Conservation (phyloP, 92 coral and sea anemone genomes). For the Diadumene lineata region DNA sequence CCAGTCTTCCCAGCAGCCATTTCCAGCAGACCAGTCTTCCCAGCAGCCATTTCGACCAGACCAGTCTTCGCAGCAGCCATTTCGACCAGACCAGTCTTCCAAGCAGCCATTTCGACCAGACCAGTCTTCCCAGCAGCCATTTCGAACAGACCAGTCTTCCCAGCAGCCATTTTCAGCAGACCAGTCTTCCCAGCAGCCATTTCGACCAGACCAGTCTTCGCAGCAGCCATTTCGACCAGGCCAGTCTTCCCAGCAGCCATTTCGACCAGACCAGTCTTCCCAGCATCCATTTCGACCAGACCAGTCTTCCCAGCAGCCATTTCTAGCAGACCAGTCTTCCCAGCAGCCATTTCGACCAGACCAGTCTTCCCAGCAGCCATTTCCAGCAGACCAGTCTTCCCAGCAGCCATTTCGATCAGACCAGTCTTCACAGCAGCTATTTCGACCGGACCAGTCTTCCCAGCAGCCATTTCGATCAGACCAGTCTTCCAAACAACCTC, state of each 20-base stretch:
- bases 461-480: too few relatives aligned
- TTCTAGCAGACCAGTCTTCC: conserved; percentile 31
- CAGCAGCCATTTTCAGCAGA: conserved; percentile 24
- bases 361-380: too few relatives aligned
- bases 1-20: conserved; percentile 12
- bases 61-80: conserved; percentile 6
- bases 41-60: conserved; percentile 22
- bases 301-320: conserved; percentile 30
- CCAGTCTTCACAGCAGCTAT: conserved; percentile 6
- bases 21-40: conserved; percentile 8
- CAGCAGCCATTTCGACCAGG: conserved; percentile 1
- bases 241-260: conserved; percentile 16
- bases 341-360: too few relatives aligned
- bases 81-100: conserved; percentile 6
- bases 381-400: too few relatives aligned
- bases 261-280: conserved; percentile 4
- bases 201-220: conserved; percentile 19
- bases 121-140: not conserved
- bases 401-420: conserved; percentile 25
- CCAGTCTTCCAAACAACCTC: too few relatives aligned
- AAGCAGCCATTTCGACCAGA: not conserved
- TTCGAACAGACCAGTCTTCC: not conserved
- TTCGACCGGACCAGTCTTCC: conserved; percentile 23
- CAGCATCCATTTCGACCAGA: conserved; percentile 28
- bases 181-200: conserved; percentile 12